Percentiles rank a stretch among this genome's conserved stretches.
Evolutionary conservation across 2,888 invertebrate species (phyloP).

Genomic region (Priapulus caudatus): DNA sequence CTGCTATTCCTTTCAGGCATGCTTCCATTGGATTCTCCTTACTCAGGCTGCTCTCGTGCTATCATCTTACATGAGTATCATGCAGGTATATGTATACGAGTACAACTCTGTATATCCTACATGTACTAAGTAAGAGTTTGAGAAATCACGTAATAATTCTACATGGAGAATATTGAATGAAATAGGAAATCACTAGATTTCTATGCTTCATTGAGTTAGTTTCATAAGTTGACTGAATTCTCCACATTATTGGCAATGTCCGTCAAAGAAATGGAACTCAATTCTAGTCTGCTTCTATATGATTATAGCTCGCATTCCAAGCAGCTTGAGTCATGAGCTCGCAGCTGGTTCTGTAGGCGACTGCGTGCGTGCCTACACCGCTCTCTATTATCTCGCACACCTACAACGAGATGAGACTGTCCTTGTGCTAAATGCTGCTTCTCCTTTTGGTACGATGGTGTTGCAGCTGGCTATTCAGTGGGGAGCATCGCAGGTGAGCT

Average conservation of each 20-base stretch:
- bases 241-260: too few species aligned
- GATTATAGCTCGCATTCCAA: conserved; percentile 39
- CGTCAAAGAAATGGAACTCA: too few species aligned
- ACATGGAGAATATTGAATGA: too few species aligned
- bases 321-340: conserved; percentile 36
- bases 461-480: conserved; percentile 40
- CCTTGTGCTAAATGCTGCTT: conserved; percentile 40
- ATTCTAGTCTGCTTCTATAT: too few species aligned
- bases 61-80: conserved; percentile 41
- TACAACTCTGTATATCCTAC: too few species aligned
- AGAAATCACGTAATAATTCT: not conserved
- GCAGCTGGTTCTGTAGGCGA: conserved; percentile 41
- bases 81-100: conserved; percentile 39
- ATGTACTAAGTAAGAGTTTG: too few species aligned
- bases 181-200: too few species aligned
- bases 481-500: conserved; percentile 39
- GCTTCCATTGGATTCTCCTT: conserved; percentile 37
- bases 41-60: conserved; percentile 40
- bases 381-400: conserved; percentile 39
- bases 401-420: conserved; percentile 40
- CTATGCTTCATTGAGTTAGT: too few species aligned
- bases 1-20: conserved; percentile 32
- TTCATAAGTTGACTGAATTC: too few species aligned
- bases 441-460: conserved; percentile 37
- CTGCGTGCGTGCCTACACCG: conserved; percentile 41